Base-by-base conservation (phyloP, 1,140 invertebrate genomes). In the Drosophila grimshawi region DNA sequence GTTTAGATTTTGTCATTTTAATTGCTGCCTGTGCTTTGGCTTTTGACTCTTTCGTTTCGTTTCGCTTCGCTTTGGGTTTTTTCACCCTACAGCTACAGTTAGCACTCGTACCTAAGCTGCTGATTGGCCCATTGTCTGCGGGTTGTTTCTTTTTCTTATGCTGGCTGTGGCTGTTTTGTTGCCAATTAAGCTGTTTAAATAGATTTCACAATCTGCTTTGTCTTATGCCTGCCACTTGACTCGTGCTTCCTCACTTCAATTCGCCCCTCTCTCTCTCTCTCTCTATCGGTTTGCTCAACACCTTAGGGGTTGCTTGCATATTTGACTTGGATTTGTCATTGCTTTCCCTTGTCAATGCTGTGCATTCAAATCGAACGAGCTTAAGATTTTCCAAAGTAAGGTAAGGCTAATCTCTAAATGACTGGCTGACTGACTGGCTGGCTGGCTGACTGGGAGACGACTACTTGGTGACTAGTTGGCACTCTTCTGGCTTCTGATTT, bases 1-100 rank as follows among this genome's bases (percentile, higher is more conserved):
- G 85, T 89, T 89, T 89, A 89, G 85, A 89, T 89, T 89, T 89
- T 89, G 85, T 85, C 86, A 78, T 89, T 89, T 89, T 89, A 89
- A 89, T 89, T 89, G 85, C 80, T 59, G 65, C 61, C 67, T 62
- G 80, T 51, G 62, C 74, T 67, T 71, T 61, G 45, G 46, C 48
- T 76, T 39, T 66, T 57, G 66, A 10, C 59, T 35, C 60, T 67
- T 62, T 30, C 39, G 2, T 27, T 51, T 37, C 43, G 39, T 49
- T 52, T 37, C 10, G 52, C 5, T 52, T 69, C 55, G 71, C 46
- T 67, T 74, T 60, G 33, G 67, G 60, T 57, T 63, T 78, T 39
- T 80, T 80, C 76, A 82, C 85, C 82, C 74, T 77, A 69, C 70
- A 27, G 4, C 46, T 3, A 27, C 19, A 19, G 19, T 19, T 46